Evolutionary conservation across 1,140 invertebrate genomes (phyloP), one percentile per base, ranked within the genome.

Genomic region (Latrodectus geometricus): DNA sequence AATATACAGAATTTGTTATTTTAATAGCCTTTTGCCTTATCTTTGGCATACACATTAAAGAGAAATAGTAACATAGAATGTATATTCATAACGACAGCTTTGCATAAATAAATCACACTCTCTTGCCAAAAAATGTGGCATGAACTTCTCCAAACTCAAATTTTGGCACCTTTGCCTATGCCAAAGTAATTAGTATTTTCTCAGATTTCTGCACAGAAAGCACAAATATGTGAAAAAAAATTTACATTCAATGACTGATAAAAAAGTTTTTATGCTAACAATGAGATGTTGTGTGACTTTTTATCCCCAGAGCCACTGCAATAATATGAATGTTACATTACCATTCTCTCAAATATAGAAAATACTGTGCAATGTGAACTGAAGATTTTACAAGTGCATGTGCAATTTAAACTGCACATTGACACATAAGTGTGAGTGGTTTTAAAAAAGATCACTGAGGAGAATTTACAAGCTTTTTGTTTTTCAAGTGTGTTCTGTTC

Each of bases 281-380:
- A 84, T 84, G 72, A 84, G 72, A 20, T 79, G 65, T 66, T 77
- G 49, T 35, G 23, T 77, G 20, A 56, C 4, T 12, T 61, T 61
- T 21, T 54, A 23, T 79, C 66, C 23, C 23, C 61, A 66, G 35
- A 48, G 15, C 72, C 17, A 50, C 48, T 61, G 23, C 35, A 17
- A 73, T 73, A 61, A 17, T 49, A 17, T 74, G 15, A n/a, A 20
- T 48, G 73, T 75, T 78, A 20, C 66, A 79, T 79, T 79, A 35
- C 23, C 66, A 56, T 72, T 73, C n/a, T 23, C 23, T 72, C 20
- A 12, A 48, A 81, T 70, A 81, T 85, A 85, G 83, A 85, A 85
- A 85, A 85, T 84, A 84, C 81, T 84, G 81, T 84, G 74, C 83
- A 77, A 48, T 85, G 73, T 85, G 83, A 85, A 84, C 83, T 70